Evolutionary conservation across 2,888 invertebrate species (phyloP), one percentile per base, ranked within the genome.

Genomic region (Pyrgus malvae): DNA sequence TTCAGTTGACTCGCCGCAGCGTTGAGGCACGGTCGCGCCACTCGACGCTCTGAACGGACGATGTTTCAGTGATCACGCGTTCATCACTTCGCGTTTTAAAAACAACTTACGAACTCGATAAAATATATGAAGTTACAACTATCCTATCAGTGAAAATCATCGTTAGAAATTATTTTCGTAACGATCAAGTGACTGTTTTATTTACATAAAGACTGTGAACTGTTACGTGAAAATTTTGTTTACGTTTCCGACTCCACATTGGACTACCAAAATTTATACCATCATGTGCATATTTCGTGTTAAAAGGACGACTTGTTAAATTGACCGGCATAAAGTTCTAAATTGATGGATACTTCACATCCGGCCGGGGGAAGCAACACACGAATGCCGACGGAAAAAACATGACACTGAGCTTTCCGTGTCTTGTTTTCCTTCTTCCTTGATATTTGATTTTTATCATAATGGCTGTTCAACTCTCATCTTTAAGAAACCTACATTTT

Each of bases 331-430:
- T 75, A 77, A 74, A 78, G 72, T 78, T 67, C 72, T 83, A 80
- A 87, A 86, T 90, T 90, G 84, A 90, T 90, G 90, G 90, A 89
- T 88, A 79, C 82, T 83, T 74, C 74, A 78, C 82, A 82, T 88
- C 83, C 83, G 81, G 81, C 78, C 77, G 83, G 81, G 81, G 86
- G 83, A 84, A 80, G 72, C 69, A 76, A 72, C 76, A 79, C 72
- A 83, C 84, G 75, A 80, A 83, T 80, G 75, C 86, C 87, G 83
- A 80, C 86, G 88, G 87, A 85, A 83, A 88, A 89, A 90, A 89
- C 89, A 90, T 90, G 90, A 90, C 90, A 88, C 87, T 82, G 78
- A 83, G 81, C 80, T 75, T 79, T 71, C 65, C 70, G 82, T 83
- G 82, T 80, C 86, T 74, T 84, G 83, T 86, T 89, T 89, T 82